Evolutionary conservation across 2,113 vertebrate species (phyloP).

Genomic region (Oenanthe oenanthe): DNA sequence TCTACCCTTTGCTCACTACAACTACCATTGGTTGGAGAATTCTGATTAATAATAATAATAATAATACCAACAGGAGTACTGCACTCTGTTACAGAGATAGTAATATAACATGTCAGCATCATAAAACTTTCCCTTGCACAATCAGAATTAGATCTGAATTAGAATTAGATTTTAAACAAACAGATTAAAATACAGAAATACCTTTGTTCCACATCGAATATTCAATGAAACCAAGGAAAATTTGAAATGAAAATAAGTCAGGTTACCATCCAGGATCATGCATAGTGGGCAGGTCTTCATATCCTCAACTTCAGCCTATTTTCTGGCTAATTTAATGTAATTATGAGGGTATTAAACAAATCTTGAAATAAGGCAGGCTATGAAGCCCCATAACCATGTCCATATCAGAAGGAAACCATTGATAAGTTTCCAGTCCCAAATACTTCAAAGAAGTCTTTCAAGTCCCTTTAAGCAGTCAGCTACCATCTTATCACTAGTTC

Average conservation of each 20-base stretch:
- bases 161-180: too few species aligned
- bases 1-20: background rate
- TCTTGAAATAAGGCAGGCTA: background rate
- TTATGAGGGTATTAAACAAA: background rate
- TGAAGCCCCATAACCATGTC: background rate
- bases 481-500: background rate
- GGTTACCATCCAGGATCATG: background rate
- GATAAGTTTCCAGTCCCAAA: background rate
- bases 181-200: background rate
- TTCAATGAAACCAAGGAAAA: background rate
- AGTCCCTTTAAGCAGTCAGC: background rate
- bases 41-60: background rate
- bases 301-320: background rate
- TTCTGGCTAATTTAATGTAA: background rate
- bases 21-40: background rate
- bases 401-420: background rate
- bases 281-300: background rate
- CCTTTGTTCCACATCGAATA: background rate
- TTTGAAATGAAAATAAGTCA: background rate
- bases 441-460: background rate
- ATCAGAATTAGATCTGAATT: background rate
- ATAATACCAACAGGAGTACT: background rate
- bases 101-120: background rate
- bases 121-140: background rate
- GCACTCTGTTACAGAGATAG: background rate